A percentile compares a stretch with the other conserved stretches of the same genome.
Evolutionary conservation across 2,797 vertebrate species (phyloP).

Genomic region (Nannoperca australis): DNA sequence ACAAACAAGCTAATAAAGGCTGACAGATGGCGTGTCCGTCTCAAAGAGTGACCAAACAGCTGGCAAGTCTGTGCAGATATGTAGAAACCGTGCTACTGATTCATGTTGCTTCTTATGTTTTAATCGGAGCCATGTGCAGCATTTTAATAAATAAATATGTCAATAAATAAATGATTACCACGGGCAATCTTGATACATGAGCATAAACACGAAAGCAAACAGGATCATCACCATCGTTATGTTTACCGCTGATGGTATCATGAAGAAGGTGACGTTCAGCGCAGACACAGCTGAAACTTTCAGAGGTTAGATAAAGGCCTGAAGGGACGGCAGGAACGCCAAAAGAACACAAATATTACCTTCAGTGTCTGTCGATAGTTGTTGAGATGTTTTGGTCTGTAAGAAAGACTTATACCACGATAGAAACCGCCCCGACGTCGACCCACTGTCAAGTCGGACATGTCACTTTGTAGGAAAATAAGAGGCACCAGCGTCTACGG

Average conservation of each 20-base stretch:
- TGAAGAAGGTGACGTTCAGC: constrained; percentile 10
- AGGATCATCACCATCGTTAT: neutral
- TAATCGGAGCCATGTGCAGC: constrained; percentile 19
- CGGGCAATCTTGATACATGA: neutral
- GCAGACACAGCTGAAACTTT: neutral
- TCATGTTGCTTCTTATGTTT: neutral
- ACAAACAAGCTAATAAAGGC: constrained; percentile 34
- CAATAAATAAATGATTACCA: constrained; percentile 5
- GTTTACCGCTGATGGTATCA: constrained; percentile 6
- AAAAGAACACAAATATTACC: neutral
- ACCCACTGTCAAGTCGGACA: neutral
- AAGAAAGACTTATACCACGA: too few relatives aligned
- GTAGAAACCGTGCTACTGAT: neutral
- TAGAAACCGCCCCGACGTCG: too few relatives aligned
- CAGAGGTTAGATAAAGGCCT: neutral
- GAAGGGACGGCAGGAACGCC: neutral
- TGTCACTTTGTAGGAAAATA: neutral
- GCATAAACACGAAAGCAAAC: constrained; percentile 4
- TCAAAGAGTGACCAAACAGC: constrained; percentile 22
- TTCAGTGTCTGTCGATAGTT: neutral
- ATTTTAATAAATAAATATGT: constrained; percentile 3
- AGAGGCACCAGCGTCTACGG: constrained; percentile 11
- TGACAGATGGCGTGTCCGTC: constrained; percentile 37
- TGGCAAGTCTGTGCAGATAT: constrained; percentile 7
- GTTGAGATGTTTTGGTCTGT: too few relatives aligned